A percentile compares a stretch with the other conserved stretches of the same genome.
Conservation (phyloP, 2,113 vertebrate species). For the Silurus asotus region DNA sequence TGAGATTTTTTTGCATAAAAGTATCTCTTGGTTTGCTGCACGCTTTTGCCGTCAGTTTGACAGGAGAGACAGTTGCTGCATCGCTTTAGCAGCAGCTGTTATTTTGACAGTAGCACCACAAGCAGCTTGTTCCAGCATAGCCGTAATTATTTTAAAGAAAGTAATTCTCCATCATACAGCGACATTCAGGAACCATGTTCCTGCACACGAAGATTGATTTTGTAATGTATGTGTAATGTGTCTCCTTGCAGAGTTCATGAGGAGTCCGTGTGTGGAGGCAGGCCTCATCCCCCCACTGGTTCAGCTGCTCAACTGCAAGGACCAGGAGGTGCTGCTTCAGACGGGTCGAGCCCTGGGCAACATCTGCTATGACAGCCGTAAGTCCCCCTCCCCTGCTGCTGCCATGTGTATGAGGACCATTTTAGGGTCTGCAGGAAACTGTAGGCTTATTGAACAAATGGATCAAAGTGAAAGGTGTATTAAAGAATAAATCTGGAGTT, state of each 20-base stretch:
- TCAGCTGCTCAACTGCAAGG: conserved; percentile 87
- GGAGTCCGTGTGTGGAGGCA: conserved; percentile 91
- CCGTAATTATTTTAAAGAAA: conserved; percentile 6
- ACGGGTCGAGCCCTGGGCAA: conserved; percentile 96
- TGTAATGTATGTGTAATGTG: too few species aligned
- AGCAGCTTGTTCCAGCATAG: neutral
- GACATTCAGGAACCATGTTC: neutral
- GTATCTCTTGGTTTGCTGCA: conserved; percentile 11
- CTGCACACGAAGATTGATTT: neutral
- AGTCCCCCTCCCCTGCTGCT: conserved; percentile 68
- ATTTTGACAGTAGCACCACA: neutral
- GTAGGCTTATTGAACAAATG: neutral
- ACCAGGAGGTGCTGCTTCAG: conserved; percentile 95
- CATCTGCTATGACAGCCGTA: conserved; percentile 99
- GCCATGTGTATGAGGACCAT: neutral
- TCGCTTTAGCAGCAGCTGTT: conserved; percentile 12
- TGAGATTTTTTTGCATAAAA: neutral
- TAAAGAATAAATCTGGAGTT: neutral
- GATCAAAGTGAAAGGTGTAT: neutral
- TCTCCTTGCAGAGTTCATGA: conserved; percentile 86
- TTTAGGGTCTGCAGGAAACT: conserved; percentile 8
- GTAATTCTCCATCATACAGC: neutral
- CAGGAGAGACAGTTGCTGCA: conserved; percentile 3
- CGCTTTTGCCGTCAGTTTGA: neutral
- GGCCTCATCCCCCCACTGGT: conserved; percentile 91